Evolutionary conservation across 2,797 vertebrate genomes (phyloP).

Genomic region (Melanotaenia boesemani): DNA sequence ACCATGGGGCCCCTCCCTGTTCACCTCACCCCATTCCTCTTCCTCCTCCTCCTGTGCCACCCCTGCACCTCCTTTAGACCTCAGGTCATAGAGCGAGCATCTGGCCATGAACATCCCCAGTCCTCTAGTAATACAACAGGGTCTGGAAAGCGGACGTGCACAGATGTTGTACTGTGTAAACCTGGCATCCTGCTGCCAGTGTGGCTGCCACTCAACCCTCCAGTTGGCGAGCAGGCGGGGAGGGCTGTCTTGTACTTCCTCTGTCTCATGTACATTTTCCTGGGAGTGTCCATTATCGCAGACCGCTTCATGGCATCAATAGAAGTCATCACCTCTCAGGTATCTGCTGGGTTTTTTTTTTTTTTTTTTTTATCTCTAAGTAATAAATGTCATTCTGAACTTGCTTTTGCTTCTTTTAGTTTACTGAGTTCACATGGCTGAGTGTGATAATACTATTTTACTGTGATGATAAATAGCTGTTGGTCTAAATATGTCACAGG

Average conservation of each 20-base stretch:
- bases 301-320: slow-evolving; percentile 99
- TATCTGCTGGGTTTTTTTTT: slow-evolving; percentile 65
- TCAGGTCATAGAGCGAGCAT: slow-evolving; percentile 54
- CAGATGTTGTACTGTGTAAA: slow-evolving; percentile 78
- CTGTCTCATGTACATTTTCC: slow-evolving; percentile 94
- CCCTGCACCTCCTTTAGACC: slow-evolving; percentile 62
- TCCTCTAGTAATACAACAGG: slow-evolving; percentile 48
- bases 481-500: no score
- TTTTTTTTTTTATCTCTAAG: slow-evolving; percentile 4
- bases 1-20: slow-evolving; percentile 58
- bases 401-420: no score
- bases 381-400: not conserved
- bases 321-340: slow-evolving; percentile 97
- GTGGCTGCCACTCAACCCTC: slow-evolving; percentile 89
- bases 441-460: not conserved
- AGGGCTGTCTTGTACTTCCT: slow-evolving; percentile 92
- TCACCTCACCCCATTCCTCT: slow-evolving; percentile 48
- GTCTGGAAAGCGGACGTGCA: slow-evolving; percentile 54
- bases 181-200: slow-evolving; percentile 91
- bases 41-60: slow-evolving; percentile 57
- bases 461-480: not conserved
- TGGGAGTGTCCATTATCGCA: slow-evolving; percentile 95
- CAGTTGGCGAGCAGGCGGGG: slow-evolving; percentile 87
- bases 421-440: not conserved
- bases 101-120: slow-evolving; percentile 42